Percentiles rank a stretch among this genome's conserved stretches.
Conservation (phyloP, 2,797 vertebrate genomes). For the Aselliscus stoliczkanus region DNA sequence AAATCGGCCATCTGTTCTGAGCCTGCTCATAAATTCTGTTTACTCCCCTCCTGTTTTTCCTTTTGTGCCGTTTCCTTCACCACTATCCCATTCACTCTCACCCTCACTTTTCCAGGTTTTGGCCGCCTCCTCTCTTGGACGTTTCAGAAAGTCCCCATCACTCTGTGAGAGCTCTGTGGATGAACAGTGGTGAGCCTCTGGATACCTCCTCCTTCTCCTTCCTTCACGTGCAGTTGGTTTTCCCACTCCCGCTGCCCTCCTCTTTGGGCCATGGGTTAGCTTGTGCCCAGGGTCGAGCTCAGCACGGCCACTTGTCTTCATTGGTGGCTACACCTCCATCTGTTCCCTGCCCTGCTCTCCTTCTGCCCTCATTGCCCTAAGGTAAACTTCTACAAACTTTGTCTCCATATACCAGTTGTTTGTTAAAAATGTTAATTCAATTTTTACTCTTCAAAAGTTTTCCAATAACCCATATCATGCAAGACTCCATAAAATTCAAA, state of each 20-base stretch:
- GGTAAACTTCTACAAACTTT: not conserved
- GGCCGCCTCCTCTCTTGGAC: not conserved
- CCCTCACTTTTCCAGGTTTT: not conserved
- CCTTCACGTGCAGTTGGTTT: not conserved
- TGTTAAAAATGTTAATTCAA: not conserved
- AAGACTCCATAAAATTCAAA: not conserved
- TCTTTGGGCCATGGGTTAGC: not conserved
- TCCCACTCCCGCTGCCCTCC: not conserved
- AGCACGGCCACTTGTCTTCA: not conserved
- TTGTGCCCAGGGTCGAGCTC: not conserved
- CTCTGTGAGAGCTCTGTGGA: not conserved
- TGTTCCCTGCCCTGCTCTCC: not conserved
- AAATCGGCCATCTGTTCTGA: not conserved
- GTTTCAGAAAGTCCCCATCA: not conserved
- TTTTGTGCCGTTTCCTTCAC: not conserved
- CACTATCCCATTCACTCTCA: not conserved
- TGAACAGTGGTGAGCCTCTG: not conserved
- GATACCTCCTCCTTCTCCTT: not conserved
- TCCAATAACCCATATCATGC: not conserved
- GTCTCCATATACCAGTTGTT: not conserved
- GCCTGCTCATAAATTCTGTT: slow-evolving; percentile 1
- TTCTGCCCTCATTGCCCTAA: not conserved
- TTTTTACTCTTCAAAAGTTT: not conserved
- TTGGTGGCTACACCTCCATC: not conserved
- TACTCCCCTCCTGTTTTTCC: not conserved